A percentile compares a stretch with the other conserved stretches of the same genome.
phyloP scores from a whole-genome alignment of 2,113 vertebrate species.

The Amia ocellicauda region DNA sequence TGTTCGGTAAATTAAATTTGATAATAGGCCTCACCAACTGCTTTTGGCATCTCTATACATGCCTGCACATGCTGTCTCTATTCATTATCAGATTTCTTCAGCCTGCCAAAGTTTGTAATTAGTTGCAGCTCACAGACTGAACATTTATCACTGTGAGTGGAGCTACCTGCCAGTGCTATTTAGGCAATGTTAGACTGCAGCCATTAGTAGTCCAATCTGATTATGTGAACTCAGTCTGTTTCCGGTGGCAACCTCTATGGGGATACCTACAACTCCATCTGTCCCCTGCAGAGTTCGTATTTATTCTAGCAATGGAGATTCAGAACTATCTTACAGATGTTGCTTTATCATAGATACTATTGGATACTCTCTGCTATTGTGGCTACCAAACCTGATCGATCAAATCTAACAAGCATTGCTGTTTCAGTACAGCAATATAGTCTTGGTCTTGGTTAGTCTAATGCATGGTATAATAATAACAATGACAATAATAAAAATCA shows the following conservation, averaged over 20 bases:
- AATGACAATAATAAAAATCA: no score
- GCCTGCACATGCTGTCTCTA: slow-evolving; percentile 55
- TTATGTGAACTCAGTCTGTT: slow-evolving; percentile 42
- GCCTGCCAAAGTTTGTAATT: slow-evolving; percentile 54
- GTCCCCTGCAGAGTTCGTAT: slow-evolving; percentile 18
- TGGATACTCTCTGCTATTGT: background rate
- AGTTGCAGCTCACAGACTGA: slow-evolving; percentile 51
- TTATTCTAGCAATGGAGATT: background rate
- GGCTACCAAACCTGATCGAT: background rate
- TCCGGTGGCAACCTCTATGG: slow-evolving; percentile 35
- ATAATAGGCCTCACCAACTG: slow-evolving; percentile 43
- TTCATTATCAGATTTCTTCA: slow-evolving; percentile 57
- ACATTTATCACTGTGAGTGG: slow-evolving; percentile 44
- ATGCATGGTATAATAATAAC: no score
- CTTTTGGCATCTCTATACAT: slow-evolving; percentile 44
- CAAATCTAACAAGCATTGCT: background rate
- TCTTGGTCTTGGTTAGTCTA: no score
- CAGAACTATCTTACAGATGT: background rate
- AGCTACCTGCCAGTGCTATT: slow-evolving; percentile 37
- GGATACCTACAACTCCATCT: slow-evolving; percentile 37
- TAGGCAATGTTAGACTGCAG: slow-evolving; percentile 36
- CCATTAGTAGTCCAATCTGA: slow-evolving; percentile 29
- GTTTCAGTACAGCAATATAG: background rate
- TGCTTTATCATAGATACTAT: background rate
- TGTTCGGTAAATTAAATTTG: slow-evolving; percentile 4